Percentiles rank a stretch among this genome's conserved stretches.
phyloP scores from a whole-genome alignment of 2,113 vertebrate genomes.

The Sceloporus undulatus region DNA sequence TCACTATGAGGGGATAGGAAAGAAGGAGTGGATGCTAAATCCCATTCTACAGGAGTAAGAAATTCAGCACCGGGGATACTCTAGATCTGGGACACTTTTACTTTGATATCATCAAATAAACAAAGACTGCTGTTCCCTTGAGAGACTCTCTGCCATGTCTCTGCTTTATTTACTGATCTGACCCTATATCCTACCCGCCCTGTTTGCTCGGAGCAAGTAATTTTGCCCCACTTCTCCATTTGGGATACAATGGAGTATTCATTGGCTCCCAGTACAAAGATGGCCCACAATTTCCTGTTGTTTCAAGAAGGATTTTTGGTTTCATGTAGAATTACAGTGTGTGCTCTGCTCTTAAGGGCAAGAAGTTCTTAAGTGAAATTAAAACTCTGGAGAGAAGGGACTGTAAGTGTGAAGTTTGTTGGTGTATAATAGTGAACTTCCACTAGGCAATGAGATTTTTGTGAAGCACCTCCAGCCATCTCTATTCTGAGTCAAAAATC shows the following conservation, averaged over 20 bases:
- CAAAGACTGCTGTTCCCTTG: neutral
- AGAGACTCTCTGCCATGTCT: neutral
- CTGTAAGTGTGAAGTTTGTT: neutral
- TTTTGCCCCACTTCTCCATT: neutral
- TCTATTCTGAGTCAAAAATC: neutral
- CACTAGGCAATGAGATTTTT: neutral
- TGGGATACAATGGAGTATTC: too few species aligned
- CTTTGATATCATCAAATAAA: neutral
- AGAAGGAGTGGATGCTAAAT: too few species aligned
- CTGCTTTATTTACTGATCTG: neutral
- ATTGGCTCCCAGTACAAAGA: too few species aligned
- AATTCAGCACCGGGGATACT: too few species aligned
- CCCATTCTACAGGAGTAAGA: too few species aligned
- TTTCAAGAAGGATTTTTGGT: too few species aligned
- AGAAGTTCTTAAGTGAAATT: neutral
- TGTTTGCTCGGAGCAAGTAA: neutral
- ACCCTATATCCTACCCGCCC: neutral
- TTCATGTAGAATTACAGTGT: neutral
- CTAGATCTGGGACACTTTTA: too few species aligned
- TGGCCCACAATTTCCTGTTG: too few species aligned
- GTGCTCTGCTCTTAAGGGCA: neutral
- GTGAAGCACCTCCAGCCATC: neutral
- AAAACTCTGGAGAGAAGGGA: too few species aligned
- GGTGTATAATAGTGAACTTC: too few species aligned
- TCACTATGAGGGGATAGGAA: too few species aligned